Conservation (phyloP, 2,888 invertebrate species). For the Cheilosia grossa region DNA sequence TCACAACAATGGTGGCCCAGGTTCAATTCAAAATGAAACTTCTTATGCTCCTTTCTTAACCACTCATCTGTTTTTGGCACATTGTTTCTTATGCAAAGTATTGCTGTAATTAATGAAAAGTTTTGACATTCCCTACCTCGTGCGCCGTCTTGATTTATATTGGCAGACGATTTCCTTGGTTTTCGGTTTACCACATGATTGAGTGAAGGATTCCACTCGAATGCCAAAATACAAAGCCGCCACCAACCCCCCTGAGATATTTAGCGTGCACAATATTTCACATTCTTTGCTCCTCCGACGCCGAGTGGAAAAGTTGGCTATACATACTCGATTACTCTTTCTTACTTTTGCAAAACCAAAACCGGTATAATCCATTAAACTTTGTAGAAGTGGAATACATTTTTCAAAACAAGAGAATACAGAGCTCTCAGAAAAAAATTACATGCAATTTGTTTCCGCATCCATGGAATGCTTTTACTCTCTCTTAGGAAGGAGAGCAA, state of each 20-base stretch:
- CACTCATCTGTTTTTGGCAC: not conserved
- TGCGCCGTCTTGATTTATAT: constrained; percentile 55
- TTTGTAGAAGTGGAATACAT: constrained; percentile 73
- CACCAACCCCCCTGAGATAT: constrained; percentile 37
- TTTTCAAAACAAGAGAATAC: constrained; percentile 71
- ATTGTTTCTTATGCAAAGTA: not conserved
- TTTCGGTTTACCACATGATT: constrained; percentile 64
- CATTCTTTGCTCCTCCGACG: constrained; percentile 37
- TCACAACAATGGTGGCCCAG: no score
- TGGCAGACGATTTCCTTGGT: constrained; percentile 51
- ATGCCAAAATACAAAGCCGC: constrained; percentile 46
- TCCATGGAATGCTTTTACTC: constrained; percentile 70
- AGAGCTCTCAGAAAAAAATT: constrained; percentile 70
- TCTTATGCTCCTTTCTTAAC: not conserved
- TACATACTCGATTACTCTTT: constrained; percentile 73
- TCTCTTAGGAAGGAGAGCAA: constrained; percentile 47
- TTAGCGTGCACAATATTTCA: constrained; percentile 66
- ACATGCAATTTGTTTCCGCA: constrained; percentile 74
- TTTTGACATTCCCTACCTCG: constrained; percentile 19
- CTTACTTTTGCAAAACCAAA: constrained; percentile 60
- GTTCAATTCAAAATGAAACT: no score
- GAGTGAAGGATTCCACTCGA: constrained; percentile 52
- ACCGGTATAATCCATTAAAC: constrained; percentile 75
- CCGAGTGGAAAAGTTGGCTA: constrained; percentile 67
- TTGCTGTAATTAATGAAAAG: constrained; percentile 13